phyloP scores from a whole-genome alignment of 2,797 vertebrate genomes.

The Hoplostethus atlanticus region DNA sequence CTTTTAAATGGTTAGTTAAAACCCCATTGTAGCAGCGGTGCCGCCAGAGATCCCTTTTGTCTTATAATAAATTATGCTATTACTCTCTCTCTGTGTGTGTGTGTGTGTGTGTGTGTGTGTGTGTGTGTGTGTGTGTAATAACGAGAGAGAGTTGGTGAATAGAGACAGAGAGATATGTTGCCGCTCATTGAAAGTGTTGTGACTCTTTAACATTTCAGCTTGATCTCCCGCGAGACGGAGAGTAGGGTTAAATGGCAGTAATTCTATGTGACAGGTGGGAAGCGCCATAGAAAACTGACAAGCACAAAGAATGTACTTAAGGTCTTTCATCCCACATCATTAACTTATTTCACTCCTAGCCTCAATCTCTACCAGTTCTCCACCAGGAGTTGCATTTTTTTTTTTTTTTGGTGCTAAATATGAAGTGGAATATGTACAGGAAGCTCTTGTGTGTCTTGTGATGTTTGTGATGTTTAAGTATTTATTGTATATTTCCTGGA shows the following conservation, averaged over 20 bases:
- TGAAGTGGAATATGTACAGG: not conserved
- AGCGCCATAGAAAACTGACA: not conserved
- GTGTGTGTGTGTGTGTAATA: conserved; percentile 15
- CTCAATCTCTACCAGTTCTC: too few species aligned
- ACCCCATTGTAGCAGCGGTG: conserved; percentile 36
- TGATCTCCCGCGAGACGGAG: conserved; percentile 21
- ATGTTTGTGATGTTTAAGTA: too few species aligned
- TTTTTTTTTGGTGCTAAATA: not conserved
- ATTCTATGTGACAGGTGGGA: not conserved
- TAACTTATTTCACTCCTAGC: too few species aligned
- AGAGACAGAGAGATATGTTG: conserved; percentile 11
- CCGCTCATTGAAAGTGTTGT: too few species aligned
- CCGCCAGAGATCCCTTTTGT: conserved; percentile 43
- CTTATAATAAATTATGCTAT: conserved; percentile 48
- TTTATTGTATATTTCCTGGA: too few species aligned
- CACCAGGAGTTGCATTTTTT: too few species aligned
- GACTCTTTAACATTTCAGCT: conserved; percentile 13
- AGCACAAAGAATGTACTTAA: too few species aligned
- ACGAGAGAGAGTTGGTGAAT: conserved; percentile 32
- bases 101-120: conserved; percentile 8
- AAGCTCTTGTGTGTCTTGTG: too few species aligned
- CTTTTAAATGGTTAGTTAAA: conserved; percentile 58
- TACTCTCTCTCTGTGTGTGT: conserved; percentile 10
- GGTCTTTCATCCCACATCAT: too few species aligned
- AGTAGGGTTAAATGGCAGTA: not conserved